phyloP scores from a whole-genome alignment of 2,797 vertebrate species.

The Champsocephalus esox region DNA sequence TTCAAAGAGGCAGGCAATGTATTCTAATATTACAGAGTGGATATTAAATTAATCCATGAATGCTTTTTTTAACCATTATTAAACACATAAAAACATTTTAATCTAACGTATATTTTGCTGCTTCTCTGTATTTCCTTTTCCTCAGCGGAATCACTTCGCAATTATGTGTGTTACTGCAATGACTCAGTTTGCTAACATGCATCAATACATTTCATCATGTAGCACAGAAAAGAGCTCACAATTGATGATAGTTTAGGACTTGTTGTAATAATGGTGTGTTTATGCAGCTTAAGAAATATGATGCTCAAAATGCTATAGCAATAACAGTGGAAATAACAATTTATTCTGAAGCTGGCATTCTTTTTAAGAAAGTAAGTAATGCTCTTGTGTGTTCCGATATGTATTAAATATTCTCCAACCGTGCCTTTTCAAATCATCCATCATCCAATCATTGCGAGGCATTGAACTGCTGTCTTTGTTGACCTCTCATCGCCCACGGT shows the following conservation, averaged over 20 bases:
- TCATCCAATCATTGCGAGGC: conserved; percentile 40
- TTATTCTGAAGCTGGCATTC: too few relatives aligned
- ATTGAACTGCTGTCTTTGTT: conserved; percentile 20
- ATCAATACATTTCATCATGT: neutral
- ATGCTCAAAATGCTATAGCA: too few relatives aligned
- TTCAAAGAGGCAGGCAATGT: conserved; percentile 20
- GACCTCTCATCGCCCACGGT: conserved; percentile 38
- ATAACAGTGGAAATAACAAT: too few relatives aligned
- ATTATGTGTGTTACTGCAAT: conserved; percentile 1
- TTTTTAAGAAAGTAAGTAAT: neutral
- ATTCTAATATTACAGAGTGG: neutral
- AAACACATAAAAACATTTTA: too few relatives aligned
- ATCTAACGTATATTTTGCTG: too few relatives aligned
- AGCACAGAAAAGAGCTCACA: neutral
- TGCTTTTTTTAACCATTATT: neutral
- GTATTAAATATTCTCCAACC: neutral
- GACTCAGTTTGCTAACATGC: neutral
- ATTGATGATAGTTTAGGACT: neutral
- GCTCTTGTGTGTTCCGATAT: conserved; percentile 1
- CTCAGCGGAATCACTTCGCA: neutral
- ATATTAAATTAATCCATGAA: neutral
- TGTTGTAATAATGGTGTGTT: neutral
- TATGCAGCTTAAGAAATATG: too few relatives aligned
- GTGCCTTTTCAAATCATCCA: conserved; percentile 36
- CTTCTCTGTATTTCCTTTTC: neutral